phyloP scores from a whole-genome alignment of 2,113 vertebrate species.

The Eleginops maclovinus region DNA sequence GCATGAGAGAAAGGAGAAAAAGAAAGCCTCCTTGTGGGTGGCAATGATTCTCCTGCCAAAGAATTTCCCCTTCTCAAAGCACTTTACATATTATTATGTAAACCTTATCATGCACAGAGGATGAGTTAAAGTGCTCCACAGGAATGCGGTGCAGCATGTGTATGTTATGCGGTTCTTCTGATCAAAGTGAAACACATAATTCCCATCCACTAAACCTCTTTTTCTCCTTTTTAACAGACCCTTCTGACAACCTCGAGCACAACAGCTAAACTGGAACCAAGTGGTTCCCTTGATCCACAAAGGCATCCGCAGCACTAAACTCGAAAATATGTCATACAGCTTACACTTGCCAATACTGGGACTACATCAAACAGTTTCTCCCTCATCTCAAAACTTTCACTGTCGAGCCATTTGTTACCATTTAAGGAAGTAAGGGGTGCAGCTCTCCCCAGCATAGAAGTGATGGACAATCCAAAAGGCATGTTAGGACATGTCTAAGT shows the following conservation, averaged over 20 bases:
- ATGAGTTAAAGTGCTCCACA: constrained; percentile 65
- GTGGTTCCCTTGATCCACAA: constrained; percentile 62
- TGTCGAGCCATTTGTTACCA: constrained; percentile 56
- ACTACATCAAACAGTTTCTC: constrained; percentile 61
- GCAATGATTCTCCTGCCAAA: constrained; percentile 70
- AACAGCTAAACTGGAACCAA: constrained; percentile 73
- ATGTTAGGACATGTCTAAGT: not conserved
- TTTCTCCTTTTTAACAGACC: constrained; percentile 44
- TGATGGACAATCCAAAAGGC: not conserved
- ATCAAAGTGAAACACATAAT: constrained; percentile 78
- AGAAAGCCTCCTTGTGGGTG: constrained; percentile 69
- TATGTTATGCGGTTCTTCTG: constrained; percentile 64
- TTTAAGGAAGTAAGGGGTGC: constrained; percentile 51
- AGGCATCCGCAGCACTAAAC: constrained; percentile 62
- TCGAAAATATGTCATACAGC: constrained; percentile 61
- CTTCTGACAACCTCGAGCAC: constrained; percentile 67
- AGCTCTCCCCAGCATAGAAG: constrained; percentile 2
- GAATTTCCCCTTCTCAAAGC: constrained; percentile 64
- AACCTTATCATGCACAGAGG: constrained; percentile 71
- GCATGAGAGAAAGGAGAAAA: constrained; percentile 55
- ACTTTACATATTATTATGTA: constrained; percentile 78
- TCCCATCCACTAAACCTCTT: constrained; percentile 62
- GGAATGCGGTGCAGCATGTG: constrained; percentile 57
- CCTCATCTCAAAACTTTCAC: constrained; percentile 43
- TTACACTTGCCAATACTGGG: constrained; percentile 66